Conservation (phyloP, 2,888 invertebrate species). For the Metalampra italica region DNA sequence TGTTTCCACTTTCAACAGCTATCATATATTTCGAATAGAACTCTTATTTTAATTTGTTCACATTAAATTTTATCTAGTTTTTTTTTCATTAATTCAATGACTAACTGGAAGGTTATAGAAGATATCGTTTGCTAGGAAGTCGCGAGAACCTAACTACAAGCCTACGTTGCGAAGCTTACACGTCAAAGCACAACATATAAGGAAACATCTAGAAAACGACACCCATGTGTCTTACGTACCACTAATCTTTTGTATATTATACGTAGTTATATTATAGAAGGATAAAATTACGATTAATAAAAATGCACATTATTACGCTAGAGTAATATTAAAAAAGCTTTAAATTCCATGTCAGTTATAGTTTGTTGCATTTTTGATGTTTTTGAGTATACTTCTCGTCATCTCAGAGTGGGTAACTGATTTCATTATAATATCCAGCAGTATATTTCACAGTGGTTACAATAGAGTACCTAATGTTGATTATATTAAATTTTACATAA, state of each 20-base stretch:
- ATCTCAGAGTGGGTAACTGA: slow-evolving; percentile 41
- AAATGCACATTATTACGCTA: slow-evolving; percentile 69
- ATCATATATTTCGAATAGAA: slow-evolving; percentile 41
- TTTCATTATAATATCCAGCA: slow-evolving; percentile 20
- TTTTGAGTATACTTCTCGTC: slow-evolving; percentile 15
- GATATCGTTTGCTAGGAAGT: slow-evolving; percentile 72
- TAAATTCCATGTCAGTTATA: slow-evolving; percentile 43
- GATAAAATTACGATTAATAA: slow-evolving; percentile 70
- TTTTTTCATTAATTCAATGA: slow-evolving; percentile 50
- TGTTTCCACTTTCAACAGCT: slow-evolving; percentile 24
- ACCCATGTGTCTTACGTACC: slow-evolving; percentile 61
- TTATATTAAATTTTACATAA: slow-evolving; percentile 46
- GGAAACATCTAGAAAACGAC: slow-evolving; percentile 68
- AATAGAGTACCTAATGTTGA: slow-evolving; percentile 30
- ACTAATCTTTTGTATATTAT: slow-evolving; percentile 57
- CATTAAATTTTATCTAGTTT: slow-evolving; percentile 51
- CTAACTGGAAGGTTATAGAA: slow-evolving; percentile 73
- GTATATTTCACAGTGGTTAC: slow-evolving; percentile 24
- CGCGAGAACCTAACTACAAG: slow-evolving; percentile 72
- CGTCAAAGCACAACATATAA: slow-evolving; percentile 69
- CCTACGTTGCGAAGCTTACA: slow-evolving; percentile 70
- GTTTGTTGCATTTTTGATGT: slow-evolving; percentile 23
- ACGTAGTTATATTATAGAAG: slow-evolving; percentile 59
- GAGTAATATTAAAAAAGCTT: slow-evolving; percentile 58
- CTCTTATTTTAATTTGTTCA: slow-evolving; percentile 50